phyloP scores from a whole-genome alignment of 2,797 vertebrate species.

The Takifugu ocellatus region DNA sequence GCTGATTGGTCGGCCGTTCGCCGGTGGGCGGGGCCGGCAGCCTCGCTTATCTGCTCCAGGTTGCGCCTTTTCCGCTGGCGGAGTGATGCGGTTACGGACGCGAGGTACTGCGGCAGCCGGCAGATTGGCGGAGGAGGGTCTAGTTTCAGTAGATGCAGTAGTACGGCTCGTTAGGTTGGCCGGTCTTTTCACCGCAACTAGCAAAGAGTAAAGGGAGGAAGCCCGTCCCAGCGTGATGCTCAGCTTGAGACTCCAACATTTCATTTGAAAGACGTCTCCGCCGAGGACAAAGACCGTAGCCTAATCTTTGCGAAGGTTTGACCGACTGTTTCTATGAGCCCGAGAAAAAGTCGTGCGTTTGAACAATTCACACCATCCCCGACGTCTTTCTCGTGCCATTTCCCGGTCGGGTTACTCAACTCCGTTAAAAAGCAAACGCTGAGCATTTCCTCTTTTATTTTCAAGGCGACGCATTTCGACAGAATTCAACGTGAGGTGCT shows the following conservation, averaged over 20 bases:
- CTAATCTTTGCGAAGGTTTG: slow-evolving; percentile 54
- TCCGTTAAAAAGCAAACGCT: slow-evolving; percentile 16
- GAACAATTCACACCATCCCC: slow-evolving; percentile 8
- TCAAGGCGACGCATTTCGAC: slow-evolving; percentile 61
- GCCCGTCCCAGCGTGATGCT: slow-evolving; percentile 73
- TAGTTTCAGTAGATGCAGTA: slow-evolving; percentile 45
- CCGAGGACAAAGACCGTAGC: slow-evolving; percentile 39
- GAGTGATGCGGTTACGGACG: slow-evolving; percentile 52
- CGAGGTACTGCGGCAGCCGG: slow-evolving; percentile 68
- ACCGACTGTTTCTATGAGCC: slow-evolving; percentile 38
- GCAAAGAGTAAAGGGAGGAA: slow-evolving; percentile 64
- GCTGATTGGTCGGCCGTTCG: slow-evolving; percentile 38
- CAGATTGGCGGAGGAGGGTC: slow-evolving; percentile 67
- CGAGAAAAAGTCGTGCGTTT: slow-evolving; percentile 4
- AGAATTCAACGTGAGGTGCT: slow-evolving; percentile 60
- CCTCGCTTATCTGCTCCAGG: slow-evolving; percentile 33
- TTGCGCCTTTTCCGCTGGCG: slow-evolving; percentile 56
- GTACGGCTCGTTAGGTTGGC: slow-evolving; percentile 61
- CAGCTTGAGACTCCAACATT: slow-evolving; percentile 72
- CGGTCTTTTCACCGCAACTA: slow-evolving; percentile 72
- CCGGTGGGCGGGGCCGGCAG: slow-evolving; percentile 15
- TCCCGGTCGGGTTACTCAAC: slow-evolving; percentile 16
- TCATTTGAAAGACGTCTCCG: slow-evolving; percentile 63
- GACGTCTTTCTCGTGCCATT: slow-evolving; percentile 27
- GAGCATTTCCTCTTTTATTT: slow-evolving; percentile 45